Evolutionary conservation across 2,888 invertebrate species (phyloP), one percentile per base, ranked within the genome.

Genomic region (Nezara viridula): DNA sequence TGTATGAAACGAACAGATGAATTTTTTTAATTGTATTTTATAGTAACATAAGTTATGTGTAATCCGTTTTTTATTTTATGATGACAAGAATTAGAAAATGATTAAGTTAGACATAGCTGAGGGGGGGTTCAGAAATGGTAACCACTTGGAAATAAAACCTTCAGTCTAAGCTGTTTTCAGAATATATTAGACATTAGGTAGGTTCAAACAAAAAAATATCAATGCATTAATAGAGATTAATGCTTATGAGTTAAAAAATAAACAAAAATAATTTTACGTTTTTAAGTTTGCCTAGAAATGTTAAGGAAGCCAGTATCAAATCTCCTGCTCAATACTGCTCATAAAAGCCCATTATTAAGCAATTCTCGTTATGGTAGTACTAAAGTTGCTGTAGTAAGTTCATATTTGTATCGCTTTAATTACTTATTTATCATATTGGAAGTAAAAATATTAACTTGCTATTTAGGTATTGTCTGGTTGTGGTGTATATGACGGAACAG

Each of bases 401-500:
- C 24, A 60, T 24, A 32, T 12, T 55, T n/a, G 9, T 27, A n/a
- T 40, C 19, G 37, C 7, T 40, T 52, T 2, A 24, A 37, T 55
- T 55, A 52, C 4, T 44, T 24, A 52, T 32, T 55, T 9, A 10
- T 44, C 4, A 40, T n/a, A 24, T 14, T 81, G 37, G 6, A 24
- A 14, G n/a, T 7, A 44, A 0, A 40, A 81, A 81, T 12, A 77
- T 21, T 1, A 24, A 32, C 21, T 9, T 73, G n/a, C 73, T 27
- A 19, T 86, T 40, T 85, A 93, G 94, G 93, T 94, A 77, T 92
- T 94, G 27, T 93, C 94, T 88, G 94, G 94, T 2, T 94, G 93
- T 92, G 94, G 94, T 12, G 93, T 93, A 0, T 93, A 93, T 91
- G 94, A 94, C 92, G 94, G 94, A 5, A 93, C 93, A 73, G 94